Base-by-base conservation (phyloP, 2,888 invertebrate genomes). In the Tuta absoluta region DNA sequence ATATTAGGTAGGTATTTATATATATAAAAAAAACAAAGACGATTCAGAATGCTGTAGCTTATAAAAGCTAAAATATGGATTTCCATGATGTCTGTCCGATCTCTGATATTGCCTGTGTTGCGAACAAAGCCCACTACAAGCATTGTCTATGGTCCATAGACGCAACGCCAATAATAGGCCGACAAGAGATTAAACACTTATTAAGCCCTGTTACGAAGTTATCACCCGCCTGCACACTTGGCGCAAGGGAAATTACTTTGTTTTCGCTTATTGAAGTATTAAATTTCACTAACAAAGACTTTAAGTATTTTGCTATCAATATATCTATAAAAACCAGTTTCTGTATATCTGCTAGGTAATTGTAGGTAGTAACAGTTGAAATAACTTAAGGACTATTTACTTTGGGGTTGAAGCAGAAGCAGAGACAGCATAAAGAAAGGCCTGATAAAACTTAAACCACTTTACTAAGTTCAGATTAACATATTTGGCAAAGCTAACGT, bases 121-220 rank as follows among this genome's bases (percentile, higher is more conserved):
- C n/a, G 17, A 3, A 45, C n/a, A 17, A 45, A 45, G n/a, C 45
- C 17, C n/a, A 2, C 17, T 45, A 45, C 17, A n/a, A 8, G 17
- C 45, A 33, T 33, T 33, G 33, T 33, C 33, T 33, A 33, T 33
- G 33, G 33, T 10, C 33, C 33, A 8, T 33, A 33, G 33, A 33
- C 10, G 4, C 45, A 1, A n/a, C 45, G 45, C n/a, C 45, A 45
- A 45, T 57, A 57, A 28, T 1, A 63, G 19, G 24, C 57, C 41
- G 56, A 11, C 12, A 57, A 57, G 33, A 57, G 51, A 51, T 23
- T 23, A 33, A 57, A 57, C 56, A 57, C 45, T 45, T 45, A 45
- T 45, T 45, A 45, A 45, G 45, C 45, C 45, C 5, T 45, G 17
- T 33, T 33, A 4, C 17, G 17, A 57, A 28, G 56, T 24, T 33